Evolutionary conservation across 2,113 vertebrate species (phyloP).

Genomic region (Bubo bubo): DNA sequence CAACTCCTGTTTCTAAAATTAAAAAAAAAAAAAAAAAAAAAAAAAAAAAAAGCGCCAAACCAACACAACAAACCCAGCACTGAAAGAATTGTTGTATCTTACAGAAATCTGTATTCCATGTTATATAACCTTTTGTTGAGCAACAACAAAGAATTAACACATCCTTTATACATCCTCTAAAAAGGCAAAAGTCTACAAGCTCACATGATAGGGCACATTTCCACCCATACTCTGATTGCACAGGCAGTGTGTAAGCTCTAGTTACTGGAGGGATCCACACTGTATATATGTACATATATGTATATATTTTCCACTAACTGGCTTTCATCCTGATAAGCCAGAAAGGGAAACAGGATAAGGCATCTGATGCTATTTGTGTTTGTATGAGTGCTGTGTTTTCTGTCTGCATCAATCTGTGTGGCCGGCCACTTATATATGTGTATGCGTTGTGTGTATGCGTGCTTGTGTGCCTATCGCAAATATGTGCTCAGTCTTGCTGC

Average conservation of each 20-base stretch:
- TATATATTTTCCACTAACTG: background rate
- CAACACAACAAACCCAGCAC: background rate
- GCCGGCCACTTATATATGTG: fast-evolving
- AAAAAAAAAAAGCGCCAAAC: background rate
- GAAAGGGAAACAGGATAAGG: background rate
- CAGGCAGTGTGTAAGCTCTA: background rate
- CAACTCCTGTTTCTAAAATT: background rate
- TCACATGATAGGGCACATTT: background rate
- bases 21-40: background rate
- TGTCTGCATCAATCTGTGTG: background rate
- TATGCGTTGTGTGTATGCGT: background rate
- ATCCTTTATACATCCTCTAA: background rate
- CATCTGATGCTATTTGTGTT: background rate
- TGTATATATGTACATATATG: background rate
- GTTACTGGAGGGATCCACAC: background rate
- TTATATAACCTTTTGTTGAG: background rate
- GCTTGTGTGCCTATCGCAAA: background rate
- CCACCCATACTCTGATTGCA: background rate
- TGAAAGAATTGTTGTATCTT: background rate
- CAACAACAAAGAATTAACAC: background rate
- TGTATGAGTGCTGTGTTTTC: background rate
- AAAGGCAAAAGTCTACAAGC: background rate
- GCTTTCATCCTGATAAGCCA: background rate
- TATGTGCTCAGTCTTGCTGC: background rate
- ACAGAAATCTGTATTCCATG: background rate